Percentiles rank a stretch among this genome's conserved stretches.
Conservation (phyloP, 2,797 vertebrate genomes). For the Sphaeramia orbicularis region DNA sequence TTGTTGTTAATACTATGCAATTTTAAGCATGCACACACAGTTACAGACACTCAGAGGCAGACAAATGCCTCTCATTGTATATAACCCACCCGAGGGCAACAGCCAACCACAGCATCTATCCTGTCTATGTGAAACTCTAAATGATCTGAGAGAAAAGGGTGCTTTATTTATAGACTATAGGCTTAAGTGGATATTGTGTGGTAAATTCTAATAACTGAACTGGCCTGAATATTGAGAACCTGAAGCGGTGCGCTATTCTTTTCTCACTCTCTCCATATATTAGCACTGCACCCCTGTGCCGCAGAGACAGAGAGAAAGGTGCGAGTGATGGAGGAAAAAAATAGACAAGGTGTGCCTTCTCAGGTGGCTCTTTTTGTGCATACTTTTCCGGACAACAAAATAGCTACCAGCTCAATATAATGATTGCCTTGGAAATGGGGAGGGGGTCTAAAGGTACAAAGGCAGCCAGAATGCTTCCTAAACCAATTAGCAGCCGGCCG, state of each 20-base stretch:
- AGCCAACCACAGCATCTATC: conserved; percentile 67
- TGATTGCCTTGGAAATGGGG: conserved; percentile 21
- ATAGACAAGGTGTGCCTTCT: conserved; percentile 13
- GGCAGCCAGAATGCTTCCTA: conserved; percentile 64
- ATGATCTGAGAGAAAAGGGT: conserved; percentile 69
- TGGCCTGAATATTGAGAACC: conserved; percentile 59
- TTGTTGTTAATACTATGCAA: conserved; percentile 71
- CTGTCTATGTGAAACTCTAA: conserved; percentile 72
- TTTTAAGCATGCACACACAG: conserved; percentile 61
- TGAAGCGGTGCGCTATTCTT: conserved; percentile 24
- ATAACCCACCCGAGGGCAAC: conserved; percentile 72
- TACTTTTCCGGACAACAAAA: conserved; percentile 41
- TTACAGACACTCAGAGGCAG: conserved; percentile 50
- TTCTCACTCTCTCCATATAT: conserved; percentile 32
- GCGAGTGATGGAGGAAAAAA: conserved; percentile 10
- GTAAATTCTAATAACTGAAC: conserved; percentile 69
- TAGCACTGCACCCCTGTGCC: conserved; percentile 37
- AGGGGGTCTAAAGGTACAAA: conserved; percentile 13
- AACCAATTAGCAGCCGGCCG: conserved; percentile 78
- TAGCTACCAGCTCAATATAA: conserved; percentile 34
- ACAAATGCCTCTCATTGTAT: conserved; percentile 71
- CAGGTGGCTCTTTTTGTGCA: conserved; percentile 30
- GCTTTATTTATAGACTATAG: conserved; percentile 73
- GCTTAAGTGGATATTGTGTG: conserved; percentile 66
- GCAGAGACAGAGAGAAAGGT: conserved; percentile 35